phyloP scores from a whole-genome alignment of 2,797 vertebrate genomes.

The Passerculus sandwichensis region DNA sequence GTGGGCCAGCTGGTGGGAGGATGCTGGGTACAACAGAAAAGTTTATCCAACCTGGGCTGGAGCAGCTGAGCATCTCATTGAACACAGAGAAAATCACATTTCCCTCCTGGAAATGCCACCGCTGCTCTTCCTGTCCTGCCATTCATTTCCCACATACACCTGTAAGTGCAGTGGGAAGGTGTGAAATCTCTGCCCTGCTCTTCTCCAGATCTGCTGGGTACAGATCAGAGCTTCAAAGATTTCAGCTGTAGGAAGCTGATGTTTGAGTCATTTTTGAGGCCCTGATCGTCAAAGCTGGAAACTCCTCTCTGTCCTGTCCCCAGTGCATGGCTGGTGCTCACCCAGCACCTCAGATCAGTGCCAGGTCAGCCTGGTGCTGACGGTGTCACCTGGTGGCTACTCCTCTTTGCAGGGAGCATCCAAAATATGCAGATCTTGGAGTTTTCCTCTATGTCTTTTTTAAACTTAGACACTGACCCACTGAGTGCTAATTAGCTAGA shows the following conservation, averaged over 20 bases:
- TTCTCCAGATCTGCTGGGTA: not conserved
- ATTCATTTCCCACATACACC: not conserved
- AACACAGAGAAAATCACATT: rapidly evolving
- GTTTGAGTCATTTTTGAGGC: not conserved
- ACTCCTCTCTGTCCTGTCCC: not conserved
- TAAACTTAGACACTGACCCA: constrained; percentile 7
- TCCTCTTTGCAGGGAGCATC: not conserved
- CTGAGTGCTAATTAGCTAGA: constrained; percentile 18
- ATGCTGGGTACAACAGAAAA: not conserved
- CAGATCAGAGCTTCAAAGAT: not conserved
- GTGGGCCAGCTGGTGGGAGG: not conserved
- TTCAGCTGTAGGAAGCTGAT: not conserved
- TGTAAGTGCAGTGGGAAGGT: not conserved
- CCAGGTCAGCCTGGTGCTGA: not conserved
- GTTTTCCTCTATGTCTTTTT: constrained; percentile 9
- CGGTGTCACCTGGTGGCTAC: not conserved
- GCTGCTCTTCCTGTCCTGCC: not conserved
- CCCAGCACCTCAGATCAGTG: not conserved
- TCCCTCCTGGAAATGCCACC: not conserved
- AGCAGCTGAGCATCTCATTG: not conserved
- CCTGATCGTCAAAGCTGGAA: not conserved
- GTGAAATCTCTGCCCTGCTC: not conserved
- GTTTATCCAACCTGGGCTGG: not conserved
- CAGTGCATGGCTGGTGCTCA: rapidly evolving
- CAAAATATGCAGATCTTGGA: not conserved